Conservation (phyloP, 1,140 invertebrate genomes). For the Atopsyche davidsoni region DNA sequence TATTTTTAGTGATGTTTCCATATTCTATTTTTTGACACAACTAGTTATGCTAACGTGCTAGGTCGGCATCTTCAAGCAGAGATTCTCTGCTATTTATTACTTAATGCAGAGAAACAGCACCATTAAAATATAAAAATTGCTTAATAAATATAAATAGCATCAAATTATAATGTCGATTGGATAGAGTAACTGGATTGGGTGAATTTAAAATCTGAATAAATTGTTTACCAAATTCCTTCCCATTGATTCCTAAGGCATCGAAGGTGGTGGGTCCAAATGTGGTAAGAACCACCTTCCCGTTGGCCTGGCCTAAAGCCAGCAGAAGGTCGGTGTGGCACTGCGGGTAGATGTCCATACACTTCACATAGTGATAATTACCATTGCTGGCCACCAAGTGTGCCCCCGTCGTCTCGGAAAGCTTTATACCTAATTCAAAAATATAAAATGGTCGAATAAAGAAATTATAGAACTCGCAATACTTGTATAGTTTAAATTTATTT, state of each 20-base stretch:
- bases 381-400: constrained; percentile 63
- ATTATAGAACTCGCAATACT: constrained; percentile 17
- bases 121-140: no score
- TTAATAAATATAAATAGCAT: no score
- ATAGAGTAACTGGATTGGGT: no score
- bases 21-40: constrained; percentile 1
- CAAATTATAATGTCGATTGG: no score
- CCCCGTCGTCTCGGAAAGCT: constrained; percentile 59
- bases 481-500: not conserved
- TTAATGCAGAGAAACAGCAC: no score
- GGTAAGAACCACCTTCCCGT: constrained; percentile 76
- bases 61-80: no score
- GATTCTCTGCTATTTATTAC: no score
- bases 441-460: constrained; percentile 22
- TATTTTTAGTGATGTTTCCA: no score
- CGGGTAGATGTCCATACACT: constrained; percentile 75
- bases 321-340: constrained; percentile 66
- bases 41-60: not conserved
- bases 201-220: no score
- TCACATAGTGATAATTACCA: constrained; percentile 60
- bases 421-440: constrained; percentile 58
- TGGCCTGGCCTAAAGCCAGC: constrained; percentile 77
- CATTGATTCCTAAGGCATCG: constrained; percentile 61
- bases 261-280: constrained; percentile 67
- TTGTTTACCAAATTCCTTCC: constrained; percentile 71